These are phyloP conservation scores for Zoanthus solanderi DNA, from an alignment of 92 coral and sea anemone species.

Conservation along the genomic window DNA sequence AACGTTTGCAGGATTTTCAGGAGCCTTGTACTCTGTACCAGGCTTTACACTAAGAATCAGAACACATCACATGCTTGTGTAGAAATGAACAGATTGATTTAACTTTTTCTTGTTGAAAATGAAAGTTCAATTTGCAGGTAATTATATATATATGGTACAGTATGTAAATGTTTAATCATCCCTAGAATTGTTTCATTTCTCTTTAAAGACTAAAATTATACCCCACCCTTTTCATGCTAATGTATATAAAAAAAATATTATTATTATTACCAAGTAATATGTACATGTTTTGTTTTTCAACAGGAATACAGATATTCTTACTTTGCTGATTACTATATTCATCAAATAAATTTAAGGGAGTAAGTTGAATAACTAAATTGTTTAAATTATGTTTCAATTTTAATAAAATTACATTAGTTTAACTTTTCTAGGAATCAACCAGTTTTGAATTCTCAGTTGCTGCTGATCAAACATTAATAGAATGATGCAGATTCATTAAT, in stretches of 20 bases:
- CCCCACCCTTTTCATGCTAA: background rate
- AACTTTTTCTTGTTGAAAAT: too few relatives aligned
- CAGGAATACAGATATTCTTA: conserved; percentile 44
- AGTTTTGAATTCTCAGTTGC: background rate
- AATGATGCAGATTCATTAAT: too few relatives aligned
- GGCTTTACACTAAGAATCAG: too few relatives aligned
- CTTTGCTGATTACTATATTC: conserved; percentile 33
- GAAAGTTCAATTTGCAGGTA: too few relatives aligned
- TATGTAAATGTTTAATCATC: too few relatives aligned
- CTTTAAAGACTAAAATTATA: too few relatives aligned
- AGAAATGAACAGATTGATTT: too few relatives aligned
- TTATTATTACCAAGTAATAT: background rate
- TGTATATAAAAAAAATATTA: background rate
- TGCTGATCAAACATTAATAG: background rate
- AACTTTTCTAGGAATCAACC: background rate
- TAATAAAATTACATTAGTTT: background rate
- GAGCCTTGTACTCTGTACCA: too few relatives aligned
- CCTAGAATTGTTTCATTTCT: too few relatives aligned
- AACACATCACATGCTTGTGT: too few relatives aligned
- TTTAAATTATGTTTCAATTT: background rate
- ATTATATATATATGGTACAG: too few relatives aligned
- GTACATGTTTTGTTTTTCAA: background rate
- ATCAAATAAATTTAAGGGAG: background rate
- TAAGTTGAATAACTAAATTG: background rate
- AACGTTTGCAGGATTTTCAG: too few relatives aligned